phyloP scores from a whole-genome alignment of 2,113 vertebrate species.

The Montifringilla adamsi region DNA sequence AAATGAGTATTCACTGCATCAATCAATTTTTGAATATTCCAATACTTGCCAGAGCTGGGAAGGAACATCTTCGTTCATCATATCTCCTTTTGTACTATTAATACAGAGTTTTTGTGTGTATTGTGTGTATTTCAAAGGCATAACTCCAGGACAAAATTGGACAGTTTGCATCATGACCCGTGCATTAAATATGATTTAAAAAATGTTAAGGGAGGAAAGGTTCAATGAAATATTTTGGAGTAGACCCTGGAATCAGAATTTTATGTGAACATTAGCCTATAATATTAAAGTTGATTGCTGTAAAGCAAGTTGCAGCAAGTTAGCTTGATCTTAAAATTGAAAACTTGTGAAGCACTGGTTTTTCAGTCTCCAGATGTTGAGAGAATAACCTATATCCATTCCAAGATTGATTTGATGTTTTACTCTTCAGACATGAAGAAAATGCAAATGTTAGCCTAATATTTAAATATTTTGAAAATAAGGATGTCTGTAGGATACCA shows the following conservation, averaged over 20 bases:
- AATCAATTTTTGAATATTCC: neutral
- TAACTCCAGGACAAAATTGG: neutral
- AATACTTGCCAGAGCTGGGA: neutral
- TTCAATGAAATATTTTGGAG: neutral
- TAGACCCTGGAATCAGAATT: neutral
- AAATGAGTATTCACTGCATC: neutral
- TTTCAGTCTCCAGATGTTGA: neutral
- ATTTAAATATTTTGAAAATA: neutral
- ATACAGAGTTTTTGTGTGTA: neutral
- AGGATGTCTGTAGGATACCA: neutral
- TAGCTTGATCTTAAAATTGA: neutral
- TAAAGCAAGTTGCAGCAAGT: neutral
- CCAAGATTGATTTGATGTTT: neutral
- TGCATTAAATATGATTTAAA: neutral
- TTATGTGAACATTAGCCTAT: neutral
- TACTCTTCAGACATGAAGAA: neutral
- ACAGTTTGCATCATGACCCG: neutral
- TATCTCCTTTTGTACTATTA: neutral
- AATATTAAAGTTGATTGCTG: neutral
- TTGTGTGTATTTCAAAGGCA: neutral
- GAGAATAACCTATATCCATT: neutral
- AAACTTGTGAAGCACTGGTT: neutral
- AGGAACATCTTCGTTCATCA: neutral
- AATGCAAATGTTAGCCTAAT: neutral
- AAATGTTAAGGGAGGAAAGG: neutral